Conservation (phyloP, 2,797 vertebrate species). For the Pelodytes ibericus region DNA sequence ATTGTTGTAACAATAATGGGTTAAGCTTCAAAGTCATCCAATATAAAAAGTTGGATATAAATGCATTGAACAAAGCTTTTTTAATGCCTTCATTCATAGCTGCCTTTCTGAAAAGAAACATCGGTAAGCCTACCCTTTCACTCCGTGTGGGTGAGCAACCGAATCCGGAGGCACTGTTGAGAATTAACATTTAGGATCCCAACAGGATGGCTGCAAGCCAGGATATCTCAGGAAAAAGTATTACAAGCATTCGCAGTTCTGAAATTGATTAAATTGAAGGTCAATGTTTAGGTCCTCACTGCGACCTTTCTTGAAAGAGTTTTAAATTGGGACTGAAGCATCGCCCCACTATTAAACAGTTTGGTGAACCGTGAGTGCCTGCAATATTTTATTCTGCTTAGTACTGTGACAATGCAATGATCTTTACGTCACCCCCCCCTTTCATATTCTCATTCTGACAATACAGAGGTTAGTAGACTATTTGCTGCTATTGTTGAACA, state of each 20-base stretch:
- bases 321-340: conserved; percentile 19
- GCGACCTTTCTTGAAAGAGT: conserved; percentile 31
- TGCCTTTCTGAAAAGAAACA: background rate
- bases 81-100: background rate
- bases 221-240: conserved; percentile 30
- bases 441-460: conserved; percentile 52
- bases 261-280: conserved; percentile 48
- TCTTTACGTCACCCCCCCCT: conserved; percentile 37
- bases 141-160: background rate
- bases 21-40: no score
- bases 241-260: conserved; percentile 8
- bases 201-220: conserved; percentile 18
- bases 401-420: conserved; percentile 37
- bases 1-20: no score
- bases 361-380: conserved; percentile 43
- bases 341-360: conserved; percentile 35
- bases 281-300: conserved; percentile 21
- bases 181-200: conserved; percentile 31
- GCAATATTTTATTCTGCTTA: conserved; percentile 39
- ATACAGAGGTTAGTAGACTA: conserved; percentile 47
- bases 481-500: conserved; percentile 35
- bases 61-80: no score
- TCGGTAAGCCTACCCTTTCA: background rate
- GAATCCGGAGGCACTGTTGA: conserved; percentile 12
- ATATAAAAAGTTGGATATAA: no score